Conservation (phyloP, 1,140 invertebrate genomes). For the silkworm (Bombyx mori) region DNA sequence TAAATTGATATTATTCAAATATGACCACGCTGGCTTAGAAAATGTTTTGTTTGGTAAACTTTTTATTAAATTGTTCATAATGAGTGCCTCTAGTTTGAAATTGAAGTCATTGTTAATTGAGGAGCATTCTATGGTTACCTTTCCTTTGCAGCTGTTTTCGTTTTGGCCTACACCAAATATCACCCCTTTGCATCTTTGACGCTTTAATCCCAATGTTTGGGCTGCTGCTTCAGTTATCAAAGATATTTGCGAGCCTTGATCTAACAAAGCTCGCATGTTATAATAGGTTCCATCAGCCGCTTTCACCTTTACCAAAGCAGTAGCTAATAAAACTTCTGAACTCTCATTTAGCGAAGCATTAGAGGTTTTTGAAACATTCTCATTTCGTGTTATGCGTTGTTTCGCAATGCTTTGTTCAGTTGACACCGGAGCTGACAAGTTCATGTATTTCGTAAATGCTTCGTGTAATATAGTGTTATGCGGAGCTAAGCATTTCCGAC, state of each 20-base stretch:
- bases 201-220: constrained; percentile 1
- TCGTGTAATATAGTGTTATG: constrained; percentile 22
- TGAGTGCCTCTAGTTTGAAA: constrained; percentile 8
- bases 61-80: constrained; percentile 11
- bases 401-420: background rate
- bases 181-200: constrained; percentile 13
- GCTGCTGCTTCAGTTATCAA: background rate
- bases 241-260: constrained; percentile 1
- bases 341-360: background rate
- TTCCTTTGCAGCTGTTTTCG: constrained; percentile 20
- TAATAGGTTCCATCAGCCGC: background rate
- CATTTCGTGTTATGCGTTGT: background rate
- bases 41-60: constrained; percentile 20
- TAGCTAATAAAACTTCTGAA: constrained; percentile 7
- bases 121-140: constrained; percentile 10
- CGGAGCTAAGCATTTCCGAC: constrained; percentile 12
- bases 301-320: background rate
- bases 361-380: background rate
- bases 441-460: constrained; percentile 1
- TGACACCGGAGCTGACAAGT: no score
- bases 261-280: background rate
- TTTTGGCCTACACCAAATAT: constrained; percentile 16
- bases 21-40: constrained; percentile 14
- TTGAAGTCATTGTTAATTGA: constrained; percentile 13
- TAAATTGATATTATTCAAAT: constrained; percentile 13